phyloP scores from a whole-genome alignment of 2,888 invertebrate genomes.

The Kryphioiulus occultus region DNA sequence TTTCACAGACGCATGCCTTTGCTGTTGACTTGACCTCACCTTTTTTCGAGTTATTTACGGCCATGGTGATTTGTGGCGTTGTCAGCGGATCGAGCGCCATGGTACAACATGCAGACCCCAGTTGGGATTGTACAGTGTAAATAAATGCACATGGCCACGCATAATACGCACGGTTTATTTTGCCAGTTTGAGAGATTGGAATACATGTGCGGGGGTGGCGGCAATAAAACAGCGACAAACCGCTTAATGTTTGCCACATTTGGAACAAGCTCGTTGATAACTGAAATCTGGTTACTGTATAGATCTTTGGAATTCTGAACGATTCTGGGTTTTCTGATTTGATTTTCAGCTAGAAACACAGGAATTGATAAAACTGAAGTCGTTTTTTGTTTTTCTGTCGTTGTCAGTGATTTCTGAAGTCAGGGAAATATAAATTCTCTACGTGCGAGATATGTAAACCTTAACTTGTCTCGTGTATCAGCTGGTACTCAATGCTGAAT shows the following conservation, averaged over 20 bases:
- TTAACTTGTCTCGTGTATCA: no score
- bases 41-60: neutral
- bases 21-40: neutral
- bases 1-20: neutral
- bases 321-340: no score
- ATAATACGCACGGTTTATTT: neutral
- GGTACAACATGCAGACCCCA: no score
- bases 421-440: no score
- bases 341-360: no score
- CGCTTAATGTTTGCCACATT: neutral
- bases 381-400: no score
- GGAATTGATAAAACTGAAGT: no score
- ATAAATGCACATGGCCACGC: neutral
- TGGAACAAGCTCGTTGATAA: neutral
- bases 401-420: no score
- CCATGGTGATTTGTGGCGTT: neutral
- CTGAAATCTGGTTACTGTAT: neutral
- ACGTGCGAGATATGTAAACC: no score
- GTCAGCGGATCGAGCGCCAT: neutral
- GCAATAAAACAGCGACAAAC: neutral
- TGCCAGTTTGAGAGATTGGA: neutral
- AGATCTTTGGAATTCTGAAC: no score
- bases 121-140: neutral
- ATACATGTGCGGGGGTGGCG: neutral
- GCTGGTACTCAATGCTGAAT: no score